These are phyloP conservation scores for Diplogasteroides magnus DNA, from an alignment of 1,140 invertebrate genomes.

Conservation along the genomic window DNA sequence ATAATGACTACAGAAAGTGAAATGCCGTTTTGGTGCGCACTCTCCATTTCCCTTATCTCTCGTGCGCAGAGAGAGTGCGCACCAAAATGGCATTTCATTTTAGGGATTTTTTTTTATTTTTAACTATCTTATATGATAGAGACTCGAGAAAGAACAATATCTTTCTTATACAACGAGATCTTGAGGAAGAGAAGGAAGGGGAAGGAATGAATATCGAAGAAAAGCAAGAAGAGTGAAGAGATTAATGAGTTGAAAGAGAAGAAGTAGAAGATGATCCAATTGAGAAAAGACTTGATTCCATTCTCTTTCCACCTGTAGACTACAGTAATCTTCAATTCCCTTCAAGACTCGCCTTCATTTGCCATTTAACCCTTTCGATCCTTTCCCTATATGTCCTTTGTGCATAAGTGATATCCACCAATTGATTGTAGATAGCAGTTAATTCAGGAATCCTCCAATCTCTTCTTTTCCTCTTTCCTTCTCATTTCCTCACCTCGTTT, in stretches of 20 bases:
- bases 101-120: too few species aligned
- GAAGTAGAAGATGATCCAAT: constrained; percentile 33
- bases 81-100: too few species aligned
- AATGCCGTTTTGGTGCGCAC: too few species aligned
- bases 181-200: constrained; percentile 37
- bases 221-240: constrained; percentile 34
- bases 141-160: too few species aligned
- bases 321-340: too few species aligned
- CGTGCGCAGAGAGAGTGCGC: too few species aligned
- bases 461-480: too few species aligned
- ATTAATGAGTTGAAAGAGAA: constrained; percentile 38
- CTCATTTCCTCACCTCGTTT: too few species aligned
- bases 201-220: constrained; percentile 38
- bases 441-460: constrained; percentile 30
- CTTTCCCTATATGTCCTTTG: constrained; percentile 32
- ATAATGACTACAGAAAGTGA: too few species aligned
- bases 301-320: constrained; percentile 39
- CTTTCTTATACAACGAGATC: too few species aligned
- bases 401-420: constrained; percentile 28
- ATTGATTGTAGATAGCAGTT: constrained; percentile 31
- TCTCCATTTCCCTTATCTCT: too few species aligned
- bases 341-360: constrained; percentile 7
- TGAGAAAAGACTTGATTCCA: constrained; percentile 34
- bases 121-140: too few species aligned
- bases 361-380: constrained; percentile 26